A percentile compares a stretch with the other conserved stretches of the same genome.
phyloP scores from a whole-genome alignment of 1,140 invertebrate species.

The Meloidogyne floridensis region DNA sequence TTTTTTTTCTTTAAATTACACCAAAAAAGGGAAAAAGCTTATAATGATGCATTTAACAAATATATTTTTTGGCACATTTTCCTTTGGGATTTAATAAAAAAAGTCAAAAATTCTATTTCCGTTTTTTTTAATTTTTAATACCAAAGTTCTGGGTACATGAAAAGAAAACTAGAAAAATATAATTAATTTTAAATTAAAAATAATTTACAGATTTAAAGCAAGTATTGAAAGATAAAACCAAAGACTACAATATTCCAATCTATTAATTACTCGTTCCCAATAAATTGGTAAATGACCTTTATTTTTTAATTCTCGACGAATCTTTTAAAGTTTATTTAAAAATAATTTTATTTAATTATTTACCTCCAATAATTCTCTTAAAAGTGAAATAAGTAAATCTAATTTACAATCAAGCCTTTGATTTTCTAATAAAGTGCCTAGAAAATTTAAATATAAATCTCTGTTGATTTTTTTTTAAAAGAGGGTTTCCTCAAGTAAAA shows the following conservation, averaged over 20 bases:
- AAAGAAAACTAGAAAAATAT: constrained; percentile 27
- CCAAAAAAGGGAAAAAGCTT: no score
- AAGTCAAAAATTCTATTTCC: background rate
- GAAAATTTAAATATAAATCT: no score
- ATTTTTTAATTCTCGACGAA: constrained; percentile 37
- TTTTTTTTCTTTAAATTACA: no score
- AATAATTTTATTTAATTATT: constrained; percentile 18
- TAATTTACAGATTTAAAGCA: constrained; percentile 53
- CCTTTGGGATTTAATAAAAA: background rate
- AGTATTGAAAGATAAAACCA: constrained; percentile 59
- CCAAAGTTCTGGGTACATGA: constrained; percentile 50
- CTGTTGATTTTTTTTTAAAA: no score
- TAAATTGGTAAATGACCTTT: constrained; percentile 54
- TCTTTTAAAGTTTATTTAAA: constrained; percentile 14
- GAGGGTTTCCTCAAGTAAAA: no score
- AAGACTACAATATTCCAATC: constrained; percentile 57
- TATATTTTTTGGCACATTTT: background rate
- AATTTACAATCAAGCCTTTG: constrained; percentile 49
- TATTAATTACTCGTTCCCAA: constrained; percentile 60
- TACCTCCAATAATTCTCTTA: constrained; percentile 56
- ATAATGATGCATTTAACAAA: no score
- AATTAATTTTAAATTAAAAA: constrained; percentile 22
- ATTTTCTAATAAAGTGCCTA: background rate
- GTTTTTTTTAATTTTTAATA: constrained; percentile 27
- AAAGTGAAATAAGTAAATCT: constrained; percentile 55